Base-by-base conservation (phyloP, 2,797 vertebrate species). In the Acanthurus lineatus region DNA sequence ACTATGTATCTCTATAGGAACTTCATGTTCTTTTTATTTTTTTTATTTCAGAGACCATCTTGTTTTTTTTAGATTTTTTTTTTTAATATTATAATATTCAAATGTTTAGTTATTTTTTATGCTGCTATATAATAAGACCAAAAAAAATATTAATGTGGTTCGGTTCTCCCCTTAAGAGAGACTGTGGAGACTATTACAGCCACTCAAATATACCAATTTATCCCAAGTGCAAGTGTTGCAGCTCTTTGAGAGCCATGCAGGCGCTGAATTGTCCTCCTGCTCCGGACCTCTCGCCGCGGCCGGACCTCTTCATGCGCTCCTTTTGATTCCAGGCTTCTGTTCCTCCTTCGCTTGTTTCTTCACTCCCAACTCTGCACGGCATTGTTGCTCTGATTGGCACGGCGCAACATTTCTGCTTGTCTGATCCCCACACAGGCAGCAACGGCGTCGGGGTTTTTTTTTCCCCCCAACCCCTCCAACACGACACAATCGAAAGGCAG, bases 311-410 rank as follows among this genome's bases (percentile, higher is more conserved):
- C 73, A 53, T 76, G 32, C 8, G 32, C 57, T 69, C 49, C 82
- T 76, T 77, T 78, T 85, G 62, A 79, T 76, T 88, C 19, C 58
- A 49, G 22, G n/a, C 65, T 48, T 12, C 73, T 48, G 65, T 59
- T 67, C 60, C 74, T 63, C 56, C 73, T 79, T 69, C 75, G 62
- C 62, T 47, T 66, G 59, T 19, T n/a, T 69, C 61, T 61, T 64
- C 68, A 38, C 72, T 80, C 45, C 73, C 19, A 56, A 51, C 73
- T 83, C 67, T 69, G 62, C 44, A 9, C 73, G 19, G 68, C 54
- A 54, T 85, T 71, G 75, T 69, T 72, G 85, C 52, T 61, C 67
- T 77, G 82, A 90, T 73, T 84, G 73, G 60, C 69, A 73, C 72
- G 12, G 57, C 12, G 79, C 73, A 86, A 73, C 73, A 58, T 75